These are phyloP conservation scores for Drosophila aff. DNA, from an alignment of 1,140 invertebrate genomes.

Conservation along the genomic window DNA sequence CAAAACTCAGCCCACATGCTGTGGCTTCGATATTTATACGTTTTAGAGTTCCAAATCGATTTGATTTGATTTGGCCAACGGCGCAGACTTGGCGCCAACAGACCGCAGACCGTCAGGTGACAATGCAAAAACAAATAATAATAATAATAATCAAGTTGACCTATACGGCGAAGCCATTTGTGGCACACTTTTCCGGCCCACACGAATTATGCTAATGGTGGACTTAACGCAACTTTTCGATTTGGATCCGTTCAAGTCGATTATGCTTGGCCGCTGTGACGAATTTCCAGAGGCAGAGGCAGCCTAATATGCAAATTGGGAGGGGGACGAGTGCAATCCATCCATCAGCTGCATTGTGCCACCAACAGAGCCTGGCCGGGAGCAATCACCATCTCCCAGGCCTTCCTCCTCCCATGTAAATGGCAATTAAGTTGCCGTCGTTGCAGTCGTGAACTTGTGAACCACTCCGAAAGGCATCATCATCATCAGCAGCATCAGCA, in stretches of 20 bases:
- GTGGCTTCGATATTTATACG: slow-evolving; percentile 39
- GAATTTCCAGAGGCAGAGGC: slow-evolving; percentile 30
- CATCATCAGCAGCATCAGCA: slow-evolving; percentile 35
- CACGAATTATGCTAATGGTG: slow-evolving; percentile 62
- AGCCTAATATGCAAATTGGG: slow-evolving; percentile 13
- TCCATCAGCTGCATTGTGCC: slow-evolving; percentile 74
- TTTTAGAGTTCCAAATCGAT: slow-evolving; percentile 63
- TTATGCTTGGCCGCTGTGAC: slow-evolving; percentile 53
- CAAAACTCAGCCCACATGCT: slow-evolving; percentile 62
- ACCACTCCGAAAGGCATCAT: slow-evolving; percentile 63
- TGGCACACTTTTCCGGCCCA: slow-evolving; percentile 62
- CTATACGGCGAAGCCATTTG: slow-evolving; percentile 55
- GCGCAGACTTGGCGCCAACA: slow-evolving; percentile 64
- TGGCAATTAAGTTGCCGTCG: slow-evolving; percentile 82
- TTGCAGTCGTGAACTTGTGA: slow-evolving; percentile 76
- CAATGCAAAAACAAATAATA: slow-evolving; percentile 50
- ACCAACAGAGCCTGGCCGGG: slow-evolving; percentile 69
- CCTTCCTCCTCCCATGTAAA: slow-evolving; percentile 61
- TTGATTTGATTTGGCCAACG: slow-evolving; percentile 70
- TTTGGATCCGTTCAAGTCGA: slow-evolving; percentile 24
- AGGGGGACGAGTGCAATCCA: slow-evolving; percentile 51
- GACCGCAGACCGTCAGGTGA: slow-evolving; percentile 56
- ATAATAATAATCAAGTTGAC: slow-evolving; percentile 50
- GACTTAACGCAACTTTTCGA: slow-evolving; percentile 47
- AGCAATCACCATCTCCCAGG: slow-evolving; percentile 49